Percentiles rank a stretch among this genome's conserved stretches.
Conservation (phyloP, 2,888 invertebrate species). For the Drosophila demipolita region DNA sequence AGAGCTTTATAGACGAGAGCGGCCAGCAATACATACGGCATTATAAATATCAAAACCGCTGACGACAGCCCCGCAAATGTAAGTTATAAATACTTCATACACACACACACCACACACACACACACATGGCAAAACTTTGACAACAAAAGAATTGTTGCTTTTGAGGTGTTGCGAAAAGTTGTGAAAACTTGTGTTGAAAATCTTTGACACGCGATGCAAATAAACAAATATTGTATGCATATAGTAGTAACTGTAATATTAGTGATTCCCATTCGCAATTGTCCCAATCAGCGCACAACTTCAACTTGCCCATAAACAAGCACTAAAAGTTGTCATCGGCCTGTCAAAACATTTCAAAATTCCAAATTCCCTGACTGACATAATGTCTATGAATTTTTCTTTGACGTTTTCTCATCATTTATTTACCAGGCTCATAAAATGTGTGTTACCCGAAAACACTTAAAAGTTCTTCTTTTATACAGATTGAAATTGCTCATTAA, state of each 20-base stretch:
- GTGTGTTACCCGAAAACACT: background rate
- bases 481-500: background rate
- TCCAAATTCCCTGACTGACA: background rate
- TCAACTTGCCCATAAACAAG: background rate
- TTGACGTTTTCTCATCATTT: background rate
- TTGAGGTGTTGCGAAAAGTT: slow-evolving; percentile 21
- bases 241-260: too few species aligned
- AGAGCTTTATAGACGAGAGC: slow-evolving; percentile 60
- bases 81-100: slow-evolving; percentile 26
- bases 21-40: slow-evolving; percentile 30
- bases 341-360: background rate
- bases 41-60: slow-evolving; percentile 67
- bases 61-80: slow-evolving; percentile 50
- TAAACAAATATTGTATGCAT: slow-evolving; percentile 2
- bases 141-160: slow-evolving; percentile 28
- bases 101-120: background rate
- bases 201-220: slow-evolving; percentile 33
- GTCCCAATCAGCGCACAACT: slow-evolving; percentile 9
- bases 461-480: background rate
- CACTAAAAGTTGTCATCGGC: background rate
- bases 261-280: background rate
- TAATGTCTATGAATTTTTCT: background rate
- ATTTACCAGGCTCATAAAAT: background rate
- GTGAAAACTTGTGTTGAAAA: slow-evolving; percentile 39
- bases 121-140: slow-evolving; percentile 10